These are phyloP conservation scores for Drosophila takahashii DNA, from an alignment of 1,140 invertebrate genomes.

Conservation along the genomic window DNA sequence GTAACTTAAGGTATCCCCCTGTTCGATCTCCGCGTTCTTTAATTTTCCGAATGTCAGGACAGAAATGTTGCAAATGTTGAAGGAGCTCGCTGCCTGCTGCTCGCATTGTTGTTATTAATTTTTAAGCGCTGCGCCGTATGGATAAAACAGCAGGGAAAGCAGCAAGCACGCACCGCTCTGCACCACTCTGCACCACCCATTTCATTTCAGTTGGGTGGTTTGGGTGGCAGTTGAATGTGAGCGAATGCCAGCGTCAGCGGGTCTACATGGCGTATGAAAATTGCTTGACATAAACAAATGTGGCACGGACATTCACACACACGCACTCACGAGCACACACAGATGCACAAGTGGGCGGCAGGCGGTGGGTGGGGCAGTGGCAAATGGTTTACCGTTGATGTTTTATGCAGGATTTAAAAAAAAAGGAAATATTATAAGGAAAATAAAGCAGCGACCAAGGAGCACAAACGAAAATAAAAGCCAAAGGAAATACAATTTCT, in stretches of 20 bases:
- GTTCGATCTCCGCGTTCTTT: neutral
- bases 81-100: slow-evolving; percentile 20
- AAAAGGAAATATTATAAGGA: slow-evolving; percentile 42
- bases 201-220: neutral
- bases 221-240: neutral
- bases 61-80: slow-evolving; percentile 50
- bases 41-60: slow-evolving; percentile 38
- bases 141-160: slow-evolving; percentile 28
- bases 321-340: neutral
- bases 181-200: slow-evolving; percentile 27
- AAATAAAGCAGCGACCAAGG: slow-evolving; percentile 31
- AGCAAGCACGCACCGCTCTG: slow-evolving; percentile 33
- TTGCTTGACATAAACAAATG: slow-evolving; percentile 55
- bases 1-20: slow-evolving; percentile 2
- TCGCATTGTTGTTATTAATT: slow-evolving; percentile 63
- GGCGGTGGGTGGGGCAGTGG: slow-evolving; percentile 4
- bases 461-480: slow-evolving; percentile 52
- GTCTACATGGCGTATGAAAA: slow-evolving; percentile 31
- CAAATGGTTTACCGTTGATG: slow-evolving; percentile 57
- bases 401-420: slow-evolving; percentile 61
- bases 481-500: slow-evolving; percentile 60
- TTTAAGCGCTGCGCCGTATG: slow-evolving; percentile 55
- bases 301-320: slow-evolving; percentile 23
- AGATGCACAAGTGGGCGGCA: slow-evolving; percentile 9
- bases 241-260: slow-evolving; percentile 23